Conservation (phyloP, 2,797 vertebrate genomes). For the Microcaecilia unicolor region DNA sequence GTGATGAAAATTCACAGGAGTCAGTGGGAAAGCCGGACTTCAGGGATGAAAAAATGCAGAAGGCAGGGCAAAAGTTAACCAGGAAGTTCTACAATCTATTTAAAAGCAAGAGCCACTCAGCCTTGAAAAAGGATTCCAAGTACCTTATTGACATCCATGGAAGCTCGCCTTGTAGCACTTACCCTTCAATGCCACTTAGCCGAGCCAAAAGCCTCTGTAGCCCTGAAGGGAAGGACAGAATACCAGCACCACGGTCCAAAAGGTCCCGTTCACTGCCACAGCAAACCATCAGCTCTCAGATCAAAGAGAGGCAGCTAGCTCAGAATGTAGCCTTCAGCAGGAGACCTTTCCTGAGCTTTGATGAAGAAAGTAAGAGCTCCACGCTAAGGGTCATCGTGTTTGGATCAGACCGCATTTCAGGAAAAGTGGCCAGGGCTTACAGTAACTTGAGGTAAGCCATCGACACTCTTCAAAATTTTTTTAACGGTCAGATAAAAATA, state of each 20-base stretch:
- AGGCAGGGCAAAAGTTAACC: conserved; percentile 47
- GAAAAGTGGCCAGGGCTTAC: conserved; percentile 88
- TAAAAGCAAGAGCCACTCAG: conserved; percentile 59
- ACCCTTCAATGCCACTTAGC: conserved; percentile 35
- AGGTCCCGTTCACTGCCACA: conserved; percentile 88
- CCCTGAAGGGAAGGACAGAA: conserved; percentile 43
- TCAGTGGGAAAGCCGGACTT: conserved; percentile 11
- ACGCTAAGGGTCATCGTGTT: conserved; percentile 87
- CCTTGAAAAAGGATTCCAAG: conserved; percentile 17
- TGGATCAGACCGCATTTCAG: conserved; percentile 83
- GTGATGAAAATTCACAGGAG: conserved; percentile 59
- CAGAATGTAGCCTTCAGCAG: conserved; percentile 57
- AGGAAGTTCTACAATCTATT: conserved; percentile 68
- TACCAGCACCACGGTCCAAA: conserved; percentile 57
- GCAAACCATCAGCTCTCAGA: conserved; percentile 47
- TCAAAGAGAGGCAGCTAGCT: conserved; percentile 36
- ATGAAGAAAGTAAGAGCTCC: conserved; percentile 63
- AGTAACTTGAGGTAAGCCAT: conserved; percentile 71
- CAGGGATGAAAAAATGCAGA: conserved; percentile 26
- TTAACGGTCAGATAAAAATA: too few relatives aligned
- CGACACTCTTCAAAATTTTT: too few relatives aligned
- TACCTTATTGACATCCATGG: neutral
- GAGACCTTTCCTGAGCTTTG: conserved; percentile 80
- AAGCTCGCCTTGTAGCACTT: neutral
- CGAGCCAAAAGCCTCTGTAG: conserved; percentile 78